Evolutionary conservation across 2,888 invertebrate species (phyloP), one percentile per base, ranked within the genome.

Genomic region (Lochmaea crataegi): DNA sequence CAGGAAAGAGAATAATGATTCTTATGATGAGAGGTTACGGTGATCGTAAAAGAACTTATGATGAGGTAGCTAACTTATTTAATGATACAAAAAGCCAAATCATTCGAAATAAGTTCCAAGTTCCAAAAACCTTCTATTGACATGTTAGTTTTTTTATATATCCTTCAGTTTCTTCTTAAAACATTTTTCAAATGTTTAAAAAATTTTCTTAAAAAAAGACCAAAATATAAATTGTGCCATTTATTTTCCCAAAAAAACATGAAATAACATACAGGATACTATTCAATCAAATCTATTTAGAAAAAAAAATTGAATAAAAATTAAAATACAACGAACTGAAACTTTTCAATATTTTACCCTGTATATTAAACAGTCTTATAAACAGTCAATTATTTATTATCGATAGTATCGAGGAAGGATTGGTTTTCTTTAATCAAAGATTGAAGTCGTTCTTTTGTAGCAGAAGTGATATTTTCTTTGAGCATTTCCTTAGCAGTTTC

Each of bases 391-490:
- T 68, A 75, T 71, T 77, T 68, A 51, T 72, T 68, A 41, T 76
- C 74, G 61, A 81, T 76, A 41, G 71, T 74, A 14, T 75, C 71
- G 56, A 81, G 74, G 71, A 81, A 81, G 2, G 74, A 86, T 82
- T 90, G 89, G 80, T 90, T 90, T 71, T 92, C 92, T 68, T 87
- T 85, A 68, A 95, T 91, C 65, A 92, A 91, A 80, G 91, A 90
- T 76, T 92, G 90, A 73, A 95, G 89, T 45, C 95, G 90, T 83
- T 95, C 94, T 80, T 90, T 92, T 73, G 94, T 93, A n/a, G 94
- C 93, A 6, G 92, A 91, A 0, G 92, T 92, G 78, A 91, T 91
- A 71, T 89, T 89, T 72, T 90, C 87, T 64, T 88, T 86, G 53
- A 93, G 86, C 77, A 89, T 90, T 41, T 86, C 85, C 77, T 86